Conservation (phyloP, 2,797 vertebrate species). For the Pygocentrus nattereri region DNA sequence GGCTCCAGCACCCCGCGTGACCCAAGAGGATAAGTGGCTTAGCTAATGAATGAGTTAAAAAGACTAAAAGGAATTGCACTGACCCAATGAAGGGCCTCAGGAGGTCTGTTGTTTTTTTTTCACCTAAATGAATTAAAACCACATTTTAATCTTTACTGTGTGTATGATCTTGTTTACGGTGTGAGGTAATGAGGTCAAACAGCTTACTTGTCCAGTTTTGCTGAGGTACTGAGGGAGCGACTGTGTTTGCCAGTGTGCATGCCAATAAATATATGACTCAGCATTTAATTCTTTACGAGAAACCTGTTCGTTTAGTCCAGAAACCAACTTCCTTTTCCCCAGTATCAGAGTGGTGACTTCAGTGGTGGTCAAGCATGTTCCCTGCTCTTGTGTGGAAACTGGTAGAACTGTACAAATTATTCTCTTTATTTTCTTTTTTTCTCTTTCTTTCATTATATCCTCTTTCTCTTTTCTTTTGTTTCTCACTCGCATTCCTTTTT, state of each 20-base stretch:
- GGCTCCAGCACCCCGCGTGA: too few relatives aligned
- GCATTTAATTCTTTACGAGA: background rate
- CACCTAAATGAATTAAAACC: background rate
- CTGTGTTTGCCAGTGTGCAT: background rate
- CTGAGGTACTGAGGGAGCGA: background rate
- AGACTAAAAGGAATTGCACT: too few relatives aligned
- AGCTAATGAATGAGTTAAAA: too few relatives aligned
- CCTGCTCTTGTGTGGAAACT: too few relatives aligned
- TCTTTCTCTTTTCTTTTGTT: too few relatives aligned
- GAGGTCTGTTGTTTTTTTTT: background rate
- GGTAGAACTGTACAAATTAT: too few relatives aligned
- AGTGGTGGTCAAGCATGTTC: background rate
- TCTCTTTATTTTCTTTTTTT: background rate
- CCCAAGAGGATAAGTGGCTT: too few relatives aligned
- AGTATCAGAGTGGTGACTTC: background rate
- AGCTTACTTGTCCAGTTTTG: conserved; percentile 21
- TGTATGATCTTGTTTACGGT: too few relatives aligned
- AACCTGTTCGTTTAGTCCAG: background rate
- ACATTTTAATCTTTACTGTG: background rate
- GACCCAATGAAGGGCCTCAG: too few relatives aligned
- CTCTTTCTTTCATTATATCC: background rate
- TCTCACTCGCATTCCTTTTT: too few relatives aligned
- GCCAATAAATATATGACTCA: background rate
- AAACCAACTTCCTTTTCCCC: background rate
- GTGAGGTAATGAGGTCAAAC: background rate